Evolutionary conservation across 1,140 invertebrate species (phyloP).

Genomic region (Bombus pascuorum): DNA sequence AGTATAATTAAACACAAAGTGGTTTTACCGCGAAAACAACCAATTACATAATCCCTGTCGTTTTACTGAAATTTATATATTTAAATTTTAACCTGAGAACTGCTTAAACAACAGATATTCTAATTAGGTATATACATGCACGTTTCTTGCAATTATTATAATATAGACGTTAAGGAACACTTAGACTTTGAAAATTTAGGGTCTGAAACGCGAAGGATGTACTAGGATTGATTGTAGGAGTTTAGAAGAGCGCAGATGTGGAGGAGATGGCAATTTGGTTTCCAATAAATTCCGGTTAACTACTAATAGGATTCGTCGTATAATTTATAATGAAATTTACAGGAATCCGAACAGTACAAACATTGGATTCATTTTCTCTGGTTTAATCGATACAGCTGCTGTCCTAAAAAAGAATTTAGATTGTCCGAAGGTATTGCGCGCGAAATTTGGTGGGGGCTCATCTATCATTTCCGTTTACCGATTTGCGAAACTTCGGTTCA

Average conservation of each 20-base stretch:
- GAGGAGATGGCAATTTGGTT: not conserved
- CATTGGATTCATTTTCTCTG: not conserved
- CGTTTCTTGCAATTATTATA: too few relatives aligned
- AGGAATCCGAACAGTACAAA: not conserved
- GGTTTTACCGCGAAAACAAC: too few relatives aligned
- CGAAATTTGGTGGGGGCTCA: not conserved
- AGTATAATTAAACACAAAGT: too few relatives aligned
- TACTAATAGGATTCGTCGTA: not conserved
- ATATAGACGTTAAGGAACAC: too few relatives aligned
- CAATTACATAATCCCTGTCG: too few relatives aligned
- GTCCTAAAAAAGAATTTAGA: conserved; percentile 3
- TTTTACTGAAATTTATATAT: too few relatives aligned
- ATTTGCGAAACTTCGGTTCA: not conserved
- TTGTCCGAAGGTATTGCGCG: not conserved
- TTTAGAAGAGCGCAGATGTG: not conserved
- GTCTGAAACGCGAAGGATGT: too few relatives aligned
- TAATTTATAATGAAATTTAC: conserved; percentile 6
- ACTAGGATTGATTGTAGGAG: too few relatives aligned
- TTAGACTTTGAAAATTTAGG: too few relatives aligned
- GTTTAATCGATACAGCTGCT: not conserved
- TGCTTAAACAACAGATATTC: too few relatives aligned
- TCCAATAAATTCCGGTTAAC: not conserved
- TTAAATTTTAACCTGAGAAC: too few relatives aligned
- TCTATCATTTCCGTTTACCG: conserved; percentile 15
- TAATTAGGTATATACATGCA: too few relatives aligned